Percentiles rank a stretch among this genome's conserved stretches.
These are phyloP conservation scores for Hirtodrosophila duncani DNA, from an alignment of 2,888 invertebrate genomes.

Conservation along the genomic window DNA sequence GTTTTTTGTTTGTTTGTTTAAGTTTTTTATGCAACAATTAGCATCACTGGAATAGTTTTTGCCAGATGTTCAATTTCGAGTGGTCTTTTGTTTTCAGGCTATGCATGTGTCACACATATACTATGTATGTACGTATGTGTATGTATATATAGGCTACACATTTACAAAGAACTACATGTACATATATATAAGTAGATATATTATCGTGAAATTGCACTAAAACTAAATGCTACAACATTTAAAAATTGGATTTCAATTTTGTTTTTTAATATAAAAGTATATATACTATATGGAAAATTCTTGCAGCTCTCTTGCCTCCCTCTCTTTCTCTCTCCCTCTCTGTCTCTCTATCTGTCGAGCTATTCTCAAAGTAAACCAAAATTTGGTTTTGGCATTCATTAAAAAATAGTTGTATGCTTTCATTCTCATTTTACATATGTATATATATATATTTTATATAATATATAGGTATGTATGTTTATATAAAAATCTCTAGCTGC, in stretches of 20 bases:
- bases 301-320: no score
- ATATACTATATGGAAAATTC: slow-evolving; percentile 17
- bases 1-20: slow-evolving; percentile 23
- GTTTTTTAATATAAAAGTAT: slow-evolving; percentile 19
- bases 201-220: slow-evolving; percentile 72
- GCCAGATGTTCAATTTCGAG: slow-evolving; percentile 53
- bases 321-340: no score
- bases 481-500: slow-evolving; percentile 62
- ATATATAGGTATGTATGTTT: slow-evolving; percentile 19
- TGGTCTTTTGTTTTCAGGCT: slow-evolving; percentile 56
- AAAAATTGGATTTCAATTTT: slow-evolving; percentile 52
- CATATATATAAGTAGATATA: slow-evolving; percentile 51
- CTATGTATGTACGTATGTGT: slow-evolving; percentile 11
- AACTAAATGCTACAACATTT: slow-evolving; percentile 72
- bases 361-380: no score
- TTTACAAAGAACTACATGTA: slow-evolving; percentile 9
- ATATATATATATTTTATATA: slow-evolving; percentile 24
- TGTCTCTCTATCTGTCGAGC: no score
- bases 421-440: slow-evolving; percentile 10
- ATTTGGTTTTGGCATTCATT: no score
- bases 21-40: slow-evolving; percentile 67
- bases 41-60: slow-evolving; percentile 68
- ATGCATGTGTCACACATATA: no score
- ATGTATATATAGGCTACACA: slow-evolving; percentile 15
- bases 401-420: no score